phyloP scores from a whole-genome alignment of 2,888 invertebrate genomes.

The Meliscaeva auricollis region DNA sequence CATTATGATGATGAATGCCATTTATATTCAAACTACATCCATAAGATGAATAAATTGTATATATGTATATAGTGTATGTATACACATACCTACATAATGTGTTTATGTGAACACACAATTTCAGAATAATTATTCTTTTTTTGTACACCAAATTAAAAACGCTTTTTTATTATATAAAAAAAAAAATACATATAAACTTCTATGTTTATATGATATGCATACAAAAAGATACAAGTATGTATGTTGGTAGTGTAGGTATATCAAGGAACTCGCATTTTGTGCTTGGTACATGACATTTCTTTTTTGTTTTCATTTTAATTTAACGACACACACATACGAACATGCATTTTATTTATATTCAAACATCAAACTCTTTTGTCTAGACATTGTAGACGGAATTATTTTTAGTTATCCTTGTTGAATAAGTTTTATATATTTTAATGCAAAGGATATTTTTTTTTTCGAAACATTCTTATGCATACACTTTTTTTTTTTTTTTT shows the following conservation, averaged over 20 bases:
- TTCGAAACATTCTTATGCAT: neutral
- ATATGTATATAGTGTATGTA: neutral
- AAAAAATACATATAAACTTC: neutral
- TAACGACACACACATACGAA: constrained; percentile 40
- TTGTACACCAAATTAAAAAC: constrained; percentile 69
- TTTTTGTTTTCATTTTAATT: constrained; percentile 17
- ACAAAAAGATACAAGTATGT: constrained; percentile 6
- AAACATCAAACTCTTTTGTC: constrained; percentile 72
- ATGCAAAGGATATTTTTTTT: constrained; percentile 14
- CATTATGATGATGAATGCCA: constrained; percentile 59
- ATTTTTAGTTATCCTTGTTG: constrained; percentile 39
- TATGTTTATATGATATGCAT: neutral
- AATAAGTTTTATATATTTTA: constrained; percentile 26
- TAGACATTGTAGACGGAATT: constrained; percentile 69
- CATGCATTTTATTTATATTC: constrained; percentile 30
- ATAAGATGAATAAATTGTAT: constrained; percentile 32
- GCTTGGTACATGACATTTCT: constrained; percentile 38
- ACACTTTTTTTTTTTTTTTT: constrained; percentile 22
- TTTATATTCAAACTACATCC: constrained; percentile 62
- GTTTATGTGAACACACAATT: constrained; percentile 37
- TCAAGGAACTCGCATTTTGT: constrained; percentile 27
- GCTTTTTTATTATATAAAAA: constrained; percentile 22
- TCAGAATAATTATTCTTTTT: constrained; percentile 67
- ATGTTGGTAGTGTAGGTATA: no score
- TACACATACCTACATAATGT: neutral